Conservation (phyloP, 2,888 invertebrate genomes). For the Brachylomia viminalis region DNA sequence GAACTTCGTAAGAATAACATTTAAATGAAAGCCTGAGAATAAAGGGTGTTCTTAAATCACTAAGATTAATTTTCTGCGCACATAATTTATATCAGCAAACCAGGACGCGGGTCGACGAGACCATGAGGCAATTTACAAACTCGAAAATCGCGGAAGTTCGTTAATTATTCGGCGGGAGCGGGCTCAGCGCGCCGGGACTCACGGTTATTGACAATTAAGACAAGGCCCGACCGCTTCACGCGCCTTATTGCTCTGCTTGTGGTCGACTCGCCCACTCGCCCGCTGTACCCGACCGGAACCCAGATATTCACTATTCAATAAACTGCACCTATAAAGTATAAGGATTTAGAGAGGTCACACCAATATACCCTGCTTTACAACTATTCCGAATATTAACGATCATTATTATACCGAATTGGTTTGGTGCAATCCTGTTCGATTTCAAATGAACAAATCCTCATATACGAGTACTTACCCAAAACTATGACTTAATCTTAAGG, state of each 20-base stretch:
- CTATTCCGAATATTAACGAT: slow-evolving; percentile 65
- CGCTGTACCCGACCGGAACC: slow-evolving; percentile 69
- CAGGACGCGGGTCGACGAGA: slow-evolving; percentile 88
- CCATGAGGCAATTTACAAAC: slow-evolving; percentile 90
- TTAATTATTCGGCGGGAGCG: slow-evolving; percentile 89
- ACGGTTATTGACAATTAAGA: slow-evolving; percentile 90
- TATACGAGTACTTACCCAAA: background rate
- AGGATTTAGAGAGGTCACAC: slow-evolving; percentile 72
- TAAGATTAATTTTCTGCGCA: slow-evolving; percentile 88
- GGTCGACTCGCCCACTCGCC: slow-evolving; percentile 69
- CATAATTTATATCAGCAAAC: slow-evolving; percentile 89
- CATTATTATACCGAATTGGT: slow-evolving; percentile 40
- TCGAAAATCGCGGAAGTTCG: slow-evolving; percentile 90
- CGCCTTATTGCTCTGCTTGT: slow-evolving; percentile 83
- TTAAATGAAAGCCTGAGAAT: slow-evolving; percentile 76
- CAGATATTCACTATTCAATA: slow-evolving; percentile 80
- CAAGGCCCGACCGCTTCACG: slow-evolving; percentile 83
- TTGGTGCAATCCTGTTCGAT: slow-evolving; percentile 28
- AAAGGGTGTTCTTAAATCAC: slow-evolving; percentile 85
- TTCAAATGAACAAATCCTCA: slow-evolving; percentile 12
- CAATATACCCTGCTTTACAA: slow-evolving; percentile 63
- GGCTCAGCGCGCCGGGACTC: slow-evolving; percentile 83
- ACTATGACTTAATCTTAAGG: slow-evolving; percentile 24
- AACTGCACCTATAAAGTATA: slow-evolving; percentile 73
- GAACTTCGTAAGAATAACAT: slow-evolving; percentile 69